Percentiles rank a stretch among this genome's conserved stretches.
These are phyloP conservation scores for sheep (Ovis aries) DNA, from an alignment of 2,113 vertebrate species.

Conservation along the genomic window DNA sequence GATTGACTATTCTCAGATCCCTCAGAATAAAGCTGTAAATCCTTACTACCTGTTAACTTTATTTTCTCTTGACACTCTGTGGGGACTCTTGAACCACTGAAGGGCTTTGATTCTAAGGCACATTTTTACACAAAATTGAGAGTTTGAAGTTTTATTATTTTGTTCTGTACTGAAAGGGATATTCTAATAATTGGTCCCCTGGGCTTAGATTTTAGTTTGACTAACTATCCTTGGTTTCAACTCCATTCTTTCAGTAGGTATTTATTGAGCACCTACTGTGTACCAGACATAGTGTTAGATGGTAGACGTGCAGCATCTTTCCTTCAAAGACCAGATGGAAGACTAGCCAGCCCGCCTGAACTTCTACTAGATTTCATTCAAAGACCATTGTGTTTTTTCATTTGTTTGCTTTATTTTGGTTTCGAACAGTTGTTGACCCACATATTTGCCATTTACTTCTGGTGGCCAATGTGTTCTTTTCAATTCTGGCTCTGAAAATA, in stretches of 20 bases:
- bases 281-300: neutral
- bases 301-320: neutral
- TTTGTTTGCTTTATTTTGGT: neutral
- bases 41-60: neutral
- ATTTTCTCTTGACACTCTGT: neutral
- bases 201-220: neutral
- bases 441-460: neutral
- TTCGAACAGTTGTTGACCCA: neutral
- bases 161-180: neutral
- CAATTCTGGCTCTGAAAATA: neutral
- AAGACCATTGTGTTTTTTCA: neutral
- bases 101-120: neutral
- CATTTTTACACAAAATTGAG: neutral
- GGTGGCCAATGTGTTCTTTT: neutral
- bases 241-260: neutral
- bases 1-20: neutral
- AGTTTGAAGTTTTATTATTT: neutral
- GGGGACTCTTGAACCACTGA: neutral
- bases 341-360: neutral
- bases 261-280: neutral
- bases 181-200: neutral
- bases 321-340: neutral
- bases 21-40: neutral
- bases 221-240: neutral
- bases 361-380: neutral